phyloP scores from a whole-genome alignment of 1,140 invertebrate genomes.

The Cephus cinctus region DNA sequence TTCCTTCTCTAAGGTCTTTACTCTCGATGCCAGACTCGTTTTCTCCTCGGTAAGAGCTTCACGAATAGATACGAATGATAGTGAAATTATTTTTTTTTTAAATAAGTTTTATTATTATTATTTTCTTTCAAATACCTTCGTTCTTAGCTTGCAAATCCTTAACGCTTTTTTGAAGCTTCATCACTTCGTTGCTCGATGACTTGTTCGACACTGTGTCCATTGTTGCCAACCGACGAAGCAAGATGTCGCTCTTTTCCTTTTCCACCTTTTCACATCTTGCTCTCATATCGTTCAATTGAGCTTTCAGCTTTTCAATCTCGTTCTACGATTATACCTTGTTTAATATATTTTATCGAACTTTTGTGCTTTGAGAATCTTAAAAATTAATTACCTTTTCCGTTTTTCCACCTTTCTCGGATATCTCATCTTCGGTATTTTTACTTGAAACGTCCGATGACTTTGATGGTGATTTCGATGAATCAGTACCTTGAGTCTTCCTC shows the following conservation, averaged over 20 bases:
- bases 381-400: constrained; percentile 43
- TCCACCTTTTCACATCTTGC: constrained; percentile 75
- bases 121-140: constrained; percentile 67
- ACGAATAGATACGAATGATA: constrained; percentile 10
- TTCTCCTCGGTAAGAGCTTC: constrained; percentile 47
- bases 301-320: constrained; percentile 66
- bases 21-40: constrained; percentile 49
- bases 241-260: constrained; percentile 83
- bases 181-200: constrained; percentile 66
- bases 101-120: constrained; percentile 38
- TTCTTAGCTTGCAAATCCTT: constrained; percentile 83
- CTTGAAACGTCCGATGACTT: no score
- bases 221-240: constrained; percentile 71
- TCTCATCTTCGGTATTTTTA: no score
- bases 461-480: no score
- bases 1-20: constrained; percentile 56
- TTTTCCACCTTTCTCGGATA: constrained; percentile 39
- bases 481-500: no score
- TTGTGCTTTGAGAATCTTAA: no score
- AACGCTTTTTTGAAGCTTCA: constrained; percentile 74
- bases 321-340: constrained; percentile 60
- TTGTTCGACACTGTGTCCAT: constrained; percentile 75
- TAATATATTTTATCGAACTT: no score
- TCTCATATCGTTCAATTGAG: constrained; percentile 65
- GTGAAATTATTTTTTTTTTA: constrained; percentile 2